Percentiles rank a stretch among this genome's conserved stretches.
These are phyloP conservation scores for Premnoplex brunnescens DNA, from an alignment of 2,797 vertebrate genomes.

Conservation along the genomic window DNA sequence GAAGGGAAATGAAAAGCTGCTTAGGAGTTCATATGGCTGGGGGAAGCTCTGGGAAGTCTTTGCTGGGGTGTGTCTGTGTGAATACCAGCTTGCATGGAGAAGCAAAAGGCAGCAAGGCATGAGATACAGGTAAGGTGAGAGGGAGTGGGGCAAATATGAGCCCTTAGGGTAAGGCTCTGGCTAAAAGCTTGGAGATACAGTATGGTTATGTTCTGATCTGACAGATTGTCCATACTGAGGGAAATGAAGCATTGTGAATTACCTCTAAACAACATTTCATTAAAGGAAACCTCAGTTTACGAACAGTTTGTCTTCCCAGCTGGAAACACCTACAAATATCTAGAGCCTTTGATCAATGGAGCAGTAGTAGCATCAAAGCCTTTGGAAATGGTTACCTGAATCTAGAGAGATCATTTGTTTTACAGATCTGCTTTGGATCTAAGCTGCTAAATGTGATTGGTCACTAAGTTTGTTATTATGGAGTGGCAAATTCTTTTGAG, in stretches of 20 bases:
- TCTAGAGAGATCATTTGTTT: not conserved
- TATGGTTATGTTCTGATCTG: not conserved
- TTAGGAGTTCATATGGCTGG: not conserved
- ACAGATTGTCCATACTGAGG: not conserved
- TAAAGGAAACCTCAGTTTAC: not conserved
- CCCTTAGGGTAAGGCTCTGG: not conserved
- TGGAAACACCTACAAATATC: not conserved
- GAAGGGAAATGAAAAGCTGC: slow-evolving; percentile 24
- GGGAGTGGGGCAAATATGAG: not conserved
- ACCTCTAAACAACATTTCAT: not conserved
- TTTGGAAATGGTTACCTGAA: not conserved
- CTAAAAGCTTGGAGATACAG: not conserved
- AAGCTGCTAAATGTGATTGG: not conserved
- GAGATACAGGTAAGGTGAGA: not conserved
- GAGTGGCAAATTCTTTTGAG: not conserved
- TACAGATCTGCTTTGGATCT: not conserved
- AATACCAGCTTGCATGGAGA: not conserved
- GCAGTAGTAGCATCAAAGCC: not conserved
- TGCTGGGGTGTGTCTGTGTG: not conserved
- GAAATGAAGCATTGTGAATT: not conserved
- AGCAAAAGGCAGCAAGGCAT: not conserved
- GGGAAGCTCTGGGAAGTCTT: not conserved
- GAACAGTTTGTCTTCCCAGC: not conserved
- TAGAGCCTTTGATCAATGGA: not conserved
- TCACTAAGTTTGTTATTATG: not conserved